These are phyloP conservation scores for Malachius bipustulatus DNA, from an alignment of 2,888 invertebrate genomes.

Conservation along the genomic window DNA sequence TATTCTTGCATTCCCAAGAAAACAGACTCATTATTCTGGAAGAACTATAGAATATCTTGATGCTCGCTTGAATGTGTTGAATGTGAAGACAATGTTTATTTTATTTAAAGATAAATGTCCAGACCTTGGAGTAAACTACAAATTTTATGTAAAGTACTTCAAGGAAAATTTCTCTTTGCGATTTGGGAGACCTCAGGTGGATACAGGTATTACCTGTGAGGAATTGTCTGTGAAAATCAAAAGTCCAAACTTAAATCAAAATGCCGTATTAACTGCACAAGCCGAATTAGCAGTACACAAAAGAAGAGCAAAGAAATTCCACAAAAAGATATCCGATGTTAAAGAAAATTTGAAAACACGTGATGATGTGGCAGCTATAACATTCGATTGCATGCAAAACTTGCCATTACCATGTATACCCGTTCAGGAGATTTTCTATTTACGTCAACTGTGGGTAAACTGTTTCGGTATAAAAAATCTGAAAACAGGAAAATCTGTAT, in stretches of 20 bases:
- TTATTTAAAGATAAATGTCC: slow-evolving; percentile 18
- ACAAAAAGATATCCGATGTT: neutral
- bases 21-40: slow-evolving; percentile 18
- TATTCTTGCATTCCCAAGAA: slow-evolving; percentile 12
- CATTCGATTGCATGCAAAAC: slow-evolving; percentile 16
- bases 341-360: neutral
- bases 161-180: slow-evolving; percentile 18
- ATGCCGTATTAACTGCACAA: slow-evolving; percentile 16
- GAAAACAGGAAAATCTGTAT: neutral
- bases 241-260: slow-evolving; percentile 13
- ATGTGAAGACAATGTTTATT: slow-evolving; percentile 19
- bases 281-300: slow-evolving; percentile 1
- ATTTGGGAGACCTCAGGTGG: slow-evolving; percentile 15
- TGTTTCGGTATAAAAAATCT: slow-evolving; percentile 14
- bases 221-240: slow-evolving; percentile 17
- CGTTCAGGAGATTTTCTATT: slow-evolving; percentile 18
- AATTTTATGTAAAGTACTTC: slow-evolving; percentile 15
- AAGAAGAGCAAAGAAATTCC: neutral
- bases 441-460: slow-evolving; percentile 14
- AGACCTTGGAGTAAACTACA: slow-evolving; percentile 17
- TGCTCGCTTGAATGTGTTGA: slow-evolving; percentile 20
- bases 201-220: slow-evolving; percentile 19
- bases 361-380: neutral
- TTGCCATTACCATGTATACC: slow-evolving; percentile 15
- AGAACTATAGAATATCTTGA: slow-evolving; percentile 18